Conservation (phyloP, 2,113 vertebrate species). For the Gavia stellata region DNA sequence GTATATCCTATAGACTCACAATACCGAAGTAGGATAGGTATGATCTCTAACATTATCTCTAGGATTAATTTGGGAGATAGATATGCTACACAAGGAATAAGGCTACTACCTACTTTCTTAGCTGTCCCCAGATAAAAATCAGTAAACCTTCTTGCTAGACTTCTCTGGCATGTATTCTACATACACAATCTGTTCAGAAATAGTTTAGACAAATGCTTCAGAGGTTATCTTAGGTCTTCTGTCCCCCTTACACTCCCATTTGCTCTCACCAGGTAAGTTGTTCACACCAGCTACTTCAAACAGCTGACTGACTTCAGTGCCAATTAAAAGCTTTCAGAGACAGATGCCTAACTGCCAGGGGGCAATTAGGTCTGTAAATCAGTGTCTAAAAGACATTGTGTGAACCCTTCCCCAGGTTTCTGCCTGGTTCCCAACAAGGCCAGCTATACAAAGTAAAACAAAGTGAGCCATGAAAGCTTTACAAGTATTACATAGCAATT, state of each 20-base stretch:
- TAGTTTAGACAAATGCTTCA: neutral
- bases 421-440: neutral
- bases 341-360: neutral
- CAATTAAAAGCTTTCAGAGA: neutral
- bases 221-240: neutral
- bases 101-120: neutral
- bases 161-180: neutral
- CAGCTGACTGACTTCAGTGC: neutral
- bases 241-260: neutral
- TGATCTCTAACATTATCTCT: neutral
- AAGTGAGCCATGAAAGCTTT: neutral
- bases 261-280: neutral
- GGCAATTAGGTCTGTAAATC: neutral
- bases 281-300: neutral
- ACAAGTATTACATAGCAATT: neutral
- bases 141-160: neutral
- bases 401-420: neutral
- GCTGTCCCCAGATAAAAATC: neutral
- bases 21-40: neutral
- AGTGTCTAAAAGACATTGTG: neutral
- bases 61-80: neutral
- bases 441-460: neutral
- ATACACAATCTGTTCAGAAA: neutral
- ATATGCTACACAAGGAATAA: neutral
- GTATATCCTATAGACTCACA: neutral